Conservation (phyloP, 2,797 vertebrate species). For the Arctocebus calabarensis region DNA sequence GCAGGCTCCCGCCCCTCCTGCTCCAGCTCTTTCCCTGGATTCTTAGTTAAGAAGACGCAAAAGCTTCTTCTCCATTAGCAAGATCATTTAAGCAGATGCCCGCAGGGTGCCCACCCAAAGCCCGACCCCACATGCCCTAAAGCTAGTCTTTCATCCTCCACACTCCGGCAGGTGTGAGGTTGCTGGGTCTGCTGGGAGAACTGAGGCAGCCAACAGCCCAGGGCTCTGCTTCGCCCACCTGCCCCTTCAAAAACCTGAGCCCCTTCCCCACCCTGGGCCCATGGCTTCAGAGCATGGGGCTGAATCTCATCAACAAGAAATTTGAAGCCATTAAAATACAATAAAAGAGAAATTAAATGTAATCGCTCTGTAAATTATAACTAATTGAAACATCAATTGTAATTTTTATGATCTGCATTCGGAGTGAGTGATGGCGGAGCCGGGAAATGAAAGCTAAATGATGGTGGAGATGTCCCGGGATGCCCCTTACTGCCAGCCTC, state of each 20-base stretch:
- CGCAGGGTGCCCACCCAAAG: background rate
- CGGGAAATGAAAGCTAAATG: constrained; percentile 47
- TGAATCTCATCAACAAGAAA: constrained; percentile 84
- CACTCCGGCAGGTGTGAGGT: rapidly evolving
- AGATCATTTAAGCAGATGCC: background rate
- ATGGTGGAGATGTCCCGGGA: background rate
- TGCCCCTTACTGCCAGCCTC: background rate
- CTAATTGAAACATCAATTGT: constrained; percentile 87
- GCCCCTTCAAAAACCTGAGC: background rate
- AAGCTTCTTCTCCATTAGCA: background rate
- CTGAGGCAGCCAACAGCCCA: too few species aligned
- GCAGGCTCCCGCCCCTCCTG: background rate
- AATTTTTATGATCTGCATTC: constrained; percentile 81
- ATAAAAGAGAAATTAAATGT: constrained; percentile 86
- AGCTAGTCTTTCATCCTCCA: too few species aligned
- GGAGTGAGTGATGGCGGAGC: constrained; percentile 68
- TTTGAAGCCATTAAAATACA: constrained; percentile 86
- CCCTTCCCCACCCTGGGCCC: constrained; percentile 45
- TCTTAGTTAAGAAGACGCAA: constrained; percentile 9
- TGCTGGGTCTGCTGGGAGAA: background rate
- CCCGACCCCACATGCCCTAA: rapidly evolving
- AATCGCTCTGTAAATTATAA: constrained; percentile 86
- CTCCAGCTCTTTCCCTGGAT: background rate
- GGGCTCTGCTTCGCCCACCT: background rate
- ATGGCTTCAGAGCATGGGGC: constrained; percentile 53